Evolutionary conservation across 2,113 vertebrate genomes (phyloP), one percentile per base, ranked within the genome.

Genomic region (Barnardius zonarius): DNA sequence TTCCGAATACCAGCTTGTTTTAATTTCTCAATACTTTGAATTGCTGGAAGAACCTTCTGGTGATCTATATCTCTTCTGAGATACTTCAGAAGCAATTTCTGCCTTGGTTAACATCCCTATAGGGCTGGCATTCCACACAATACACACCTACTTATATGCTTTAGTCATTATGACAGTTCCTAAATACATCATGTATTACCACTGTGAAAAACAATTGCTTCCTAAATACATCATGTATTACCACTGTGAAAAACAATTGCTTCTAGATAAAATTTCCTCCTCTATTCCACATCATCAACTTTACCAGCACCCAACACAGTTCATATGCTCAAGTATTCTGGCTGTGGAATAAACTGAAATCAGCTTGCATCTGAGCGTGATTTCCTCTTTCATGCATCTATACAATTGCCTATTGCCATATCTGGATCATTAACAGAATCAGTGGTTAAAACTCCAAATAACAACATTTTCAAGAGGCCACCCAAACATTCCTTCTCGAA

Each of bases 261-360:
- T 87, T 78, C 33, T 43, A 55, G 39, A 41, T 35, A 66, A 81
- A 75, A 80, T 93, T 86, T 80, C 69, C 54, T 83, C 54, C 83
- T 93, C 83, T 96, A 84, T 95, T 92, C 23, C 87, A 91, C 66
- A 79, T 54, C 52, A 85, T 83, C 94, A 85, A 87, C 90, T 95
- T 95, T 91, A 95, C 79, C 89, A 82, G 51, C 48, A 88, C 73
- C 70, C 57, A 96, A 43, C 49, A 79, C 25, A 94, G 84, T 22
- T 11, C 63, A 83, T 19, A 55, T 0, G 7, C 31, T 91, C 64
- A 67, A 44, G n/a, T 62, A 48, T 59, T 89, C 55, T 59, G 67
- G 22, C 48, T 63, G 27, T 57, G 55, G 33, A n/a, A 91, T 27
- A 67, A 81, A 80, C 13, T 64, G 79, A 77, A 86, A 88, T 86